A percentile compares a stretch with the other conserved stretches of the same genome.
Evolutionary conservation across 2,797 vertebrate species (phyloP).

Genomic region (Gobio occitaniae): DNA sequence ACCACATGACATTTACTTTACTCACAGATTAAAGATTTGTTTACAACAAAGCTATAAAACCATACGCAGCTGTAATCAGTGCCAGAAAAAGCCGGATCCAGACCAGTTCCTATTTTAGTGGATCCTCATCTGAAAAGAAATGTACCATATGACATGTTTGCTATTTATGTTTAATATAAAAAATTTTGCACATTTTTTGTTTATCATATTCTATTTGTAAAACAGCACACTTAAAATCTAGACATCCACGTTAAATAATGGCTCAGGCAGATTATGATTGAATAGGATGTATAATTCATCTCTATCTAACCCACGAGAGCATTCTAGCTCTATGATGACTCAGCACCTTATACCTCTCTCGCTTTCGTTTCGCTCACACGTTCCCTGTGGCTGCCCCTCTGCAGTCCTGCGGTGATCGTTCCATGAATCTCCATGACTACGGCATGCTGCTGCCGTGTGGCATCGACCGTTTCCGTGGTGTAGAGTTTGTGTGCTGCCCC

Average conservation of each 20-base stretch:
- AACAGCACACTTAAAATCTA: not conserved
- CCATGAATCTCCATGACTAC: constrained; percentile 94
- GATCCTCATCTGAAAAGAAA: not conserved
- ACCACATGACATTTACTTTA: constrained; percentile 2
- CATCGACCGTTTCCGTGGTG: constrained; percentile 94
- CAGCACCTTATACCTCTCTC: constrained; percentile 5
- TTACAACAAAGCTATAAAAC: constrained; percentile 4
- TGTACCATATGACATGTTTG: not conserved
- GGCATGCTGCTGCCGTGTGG: constrained; percentile 97
- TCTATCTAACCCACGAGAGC: not conserved
- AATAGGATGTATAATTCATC: constrained; percentile 5
- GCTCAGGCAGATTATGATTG: not conserved
- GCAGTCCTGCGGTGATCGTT: constrained; percentile 93
- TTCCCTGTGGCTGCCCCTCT: constrained; percentile 1
- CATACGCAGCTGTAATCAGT: not conserved
- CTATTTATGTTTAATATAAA: not conserved
- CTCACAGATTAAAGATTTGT: not conserved
- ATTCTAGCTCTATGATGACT: constrained; percentile 33
- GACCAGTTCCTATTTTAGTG: not conserved
- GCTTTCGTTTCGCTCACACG: not conserved
- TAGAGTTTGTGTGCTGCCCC: constrained; percentile 97
- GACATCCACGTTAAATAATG: not conserved
- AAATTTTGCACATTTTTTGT: not conserved
- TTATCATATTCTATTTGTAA: not conserved
- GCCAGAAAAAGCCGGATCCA: not conserved